phyloP scores from a whole-genome alignment of 35 echinoderm and acorn worm species.

The Amphiura filiformis region DNA sequence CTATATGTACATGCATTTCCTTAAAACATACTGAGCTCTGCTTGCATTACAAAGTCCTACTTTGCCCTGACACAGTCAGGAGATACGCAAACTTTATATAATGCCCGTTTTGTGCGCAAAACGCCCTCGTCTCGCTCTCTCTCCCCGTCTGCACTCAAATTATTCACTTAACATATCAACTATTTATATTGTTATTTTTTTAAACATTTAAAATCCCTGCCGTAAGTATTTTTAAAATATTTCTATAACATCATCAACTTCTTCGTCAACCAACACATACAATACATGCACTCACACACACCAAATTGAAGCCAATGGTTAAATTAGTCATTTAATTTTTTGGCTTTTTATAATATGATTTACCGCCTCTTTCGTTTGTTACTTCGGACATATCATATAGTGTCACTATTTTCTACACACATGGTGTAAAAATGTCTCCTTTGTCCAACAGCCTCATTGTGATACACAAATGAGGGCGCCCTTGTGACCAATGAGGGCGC shows the following conservation, averaged over 20 bases:
- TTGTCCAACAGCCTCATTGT: not conserved
- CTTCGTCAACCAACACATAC: not conserved
- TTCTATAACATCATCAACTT: not conserved
- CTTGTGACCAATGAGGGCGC: not conserved
- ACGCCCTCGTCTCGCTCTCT: not conserved
- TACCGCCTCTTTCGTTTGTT: not conserved
- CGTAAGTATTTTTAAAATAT: not conserved
- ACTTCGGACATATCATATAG: not conserved
- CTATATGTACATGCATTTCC: slow-evolving; percentile 5
- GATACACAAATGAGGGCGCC: not conserved
- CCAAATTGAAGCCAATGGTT: not conserved
- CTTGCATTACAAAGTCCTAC: not conserved
- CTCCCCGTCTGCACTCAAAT: not conserved
- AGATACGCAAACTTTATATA: not conserved
- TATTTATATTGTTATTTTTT: not conserved
- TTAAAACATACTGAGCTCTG: not conserved
- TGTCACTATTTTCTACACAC: not conserved
- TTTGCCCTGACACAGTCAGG: not conserved
- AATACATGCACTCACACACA: not conserved
- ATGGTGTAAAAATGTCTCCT: not conserved
- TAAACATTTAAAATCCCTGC: not conserved
- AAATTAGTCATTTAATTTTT: not conserved
- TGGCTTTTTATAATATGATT: not conserved
- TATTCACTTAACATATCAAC: not conserved
- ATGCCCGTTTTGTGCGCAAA: not conserved